Percentiles rank a stretch among this genome's conserved stretches.
Evolutionary conservation across 2,797 vertebrate species (phyloP).

Genomic region (Tinamus major): DNA sequence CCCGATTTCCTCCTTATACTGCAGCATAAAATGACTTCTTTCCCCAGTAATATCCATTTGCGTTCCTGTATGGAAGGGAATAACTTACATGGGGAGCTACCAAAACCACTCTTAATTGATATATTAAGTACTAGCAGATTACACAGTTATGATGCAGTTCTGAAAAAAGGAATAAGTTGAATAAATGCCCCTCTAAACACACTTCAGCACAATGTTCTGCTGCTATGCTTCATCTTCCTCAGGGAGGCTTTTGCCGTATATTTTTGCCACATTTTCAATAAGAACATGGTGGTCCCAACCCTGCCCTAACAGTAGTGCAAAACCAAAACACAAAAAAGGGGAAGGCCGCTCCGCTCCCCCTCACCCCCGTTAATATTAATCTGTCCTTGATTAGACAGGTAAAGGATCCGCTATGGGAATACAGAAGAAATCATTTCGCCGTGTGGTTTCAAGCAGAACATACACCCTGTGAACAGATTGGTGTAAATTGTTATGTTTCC

Average conservation of each 20-base stretch:
- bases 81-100: background rate
- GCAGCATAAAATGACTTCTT: background rate
- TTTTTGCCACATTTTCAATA: background rate
- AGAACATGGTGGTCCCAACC: background rate
- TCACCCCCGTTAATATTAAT: background rate
- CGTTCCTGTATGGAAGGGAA: background rate
- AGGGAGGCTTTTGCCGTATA: background rate
- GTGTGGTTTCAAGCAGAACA: background rate
- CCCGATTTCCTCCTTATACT: background rate
- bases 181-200: background rate
- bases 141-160: background rate
- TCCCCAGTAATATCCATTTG: background rate
- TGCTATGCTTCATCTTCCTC: background rate
- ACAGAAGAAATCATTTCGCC: slow-evolving; percentile 27
- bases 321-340: background rate
- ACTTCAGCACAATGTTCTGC: fast-evolving
- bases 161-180: background rate
- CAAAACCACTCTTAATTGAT: background rate
- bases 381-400: background rate
- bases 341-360: background rate
- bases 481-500: slow-evolving; percentile 54
- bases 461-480: background rate
- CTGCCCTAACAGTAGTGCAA: background rate
- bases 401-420: slow-evolving; percentile 1
- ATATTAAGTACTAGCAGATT: background rate